Conservation (phyloP, 2,888 invertebrate genomes). For the Hyalella azteca region DNA sequence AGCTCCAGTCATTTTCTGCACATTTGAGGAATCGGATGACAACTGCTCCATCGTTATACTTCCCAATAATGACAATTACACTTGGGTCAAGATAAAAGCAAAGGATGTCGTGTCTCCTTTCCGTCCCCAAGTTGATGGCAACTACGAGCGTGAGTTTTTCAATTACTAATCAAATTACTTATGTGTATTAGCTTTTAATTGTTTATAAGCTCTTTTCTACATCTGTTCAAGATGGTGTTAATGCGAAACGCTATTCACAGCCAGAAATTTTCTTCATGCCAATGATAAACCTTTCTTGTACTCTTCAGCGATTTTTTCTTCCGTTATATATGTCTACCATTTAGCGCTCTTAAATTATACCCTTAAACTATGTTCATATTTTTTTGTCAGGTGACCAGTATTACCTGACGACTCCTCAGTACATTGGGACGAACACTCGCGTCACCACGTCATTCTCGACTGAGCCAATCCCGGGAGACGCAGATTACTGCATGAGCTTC, state of each 20-base stretch:
- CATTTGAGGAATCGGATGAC: background rate
- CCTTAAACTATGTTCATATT: no score
- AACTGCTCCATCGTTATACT: background rate
- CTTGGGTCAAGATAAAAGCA: background rate
- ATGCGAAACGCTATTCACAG: no score
- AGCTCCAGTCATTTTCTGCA: background rate
- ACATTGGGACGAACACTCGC: background rate
- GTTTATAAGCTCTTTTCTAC: no score
- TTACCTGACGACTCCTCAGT: background rate
- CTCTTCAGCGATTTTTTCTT: no score
- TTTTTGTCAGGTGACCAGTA: background rate
- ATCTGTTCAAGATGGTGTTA: no score
- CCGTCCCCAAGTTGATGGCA: conserved; percentile 3
- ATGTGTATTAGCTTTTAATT: no score
- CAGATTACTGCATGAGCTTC: conserved; percentile 49
- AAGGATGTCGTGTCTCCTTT: background rate
- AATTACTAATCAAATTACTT: no score
- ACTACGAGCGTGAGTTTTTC: background rate
- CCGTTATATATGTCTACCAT: no score
- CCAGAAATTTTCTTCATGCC: no score
- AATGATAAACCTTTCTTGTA: no score
- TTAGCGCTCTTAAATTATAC: no score
- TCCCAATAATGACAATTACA: background rate
- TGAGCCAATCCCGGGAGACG: background rate
- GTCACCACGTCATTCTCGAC: background rate